Base-by-base conservation (phyloP, 2,888 invertebrate species). In the Odontomyia ornata region DNA sequence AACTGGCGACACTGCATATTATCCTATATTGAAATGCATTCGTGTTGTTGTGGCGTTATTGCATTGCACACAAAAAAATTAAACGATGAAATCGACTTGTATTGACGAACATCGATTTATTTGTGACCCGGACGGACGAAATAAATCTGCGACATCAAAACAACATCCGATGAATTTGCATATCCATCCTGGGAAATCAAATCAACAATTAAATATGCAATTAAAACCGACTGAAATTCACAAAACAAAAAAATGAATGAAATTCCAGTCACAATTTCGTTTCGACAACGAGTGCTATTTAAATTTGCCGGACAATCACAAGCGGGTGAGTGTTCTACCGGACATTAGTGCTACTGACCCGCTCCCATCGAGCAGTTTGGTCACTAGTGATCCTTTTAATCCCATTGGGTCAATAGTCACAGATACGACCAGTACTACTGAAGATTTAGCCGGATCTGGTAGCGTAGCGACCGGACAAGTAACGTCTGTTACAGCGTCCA, bases 221-320 rank as follows among this genome's bases (percentile, higher is more conserved):
- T 36, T 36, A 36, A 36, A 36, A 36, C 36, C 3, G 13, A 52
- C 15, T 36, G 5, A 52, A 52, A 52, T 52, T 9, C 15, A 4
- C 3, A 21, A 60, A 11, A 13, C 18, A 60, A 23, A 9, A 25
- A 43, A 25, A 79, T 57, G 46, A 52, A 64, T 71, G n/a, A n/a
- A n/a, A n/a, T n/a, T n/a, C n/a, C 93, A 99, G 97, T 98, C 98
- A 91, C 98, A 99, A 89, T 99, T 99, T 91, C 94, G 98, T 88
- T 99, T 99, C 90, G 99, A 99, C 91, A 98, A 98, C 90, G 99
- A 99, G 91, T 98, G 97, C 91, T 95, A 96, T 90, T 91, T 96
- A 89, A 96, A 95, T 90, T 92, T 98, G 86, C 96, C 97, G 88
- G 98, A 98, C 90, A 97, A 97, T 90, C 97, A 98, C 90, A 96